A percentile compares a stretch with the other conserved stretches of the same genome.
Evolutionary conservation across 2,113 vertebrate species (phyloP).

Genomic region (Asarcornis scutulata): DNA sequence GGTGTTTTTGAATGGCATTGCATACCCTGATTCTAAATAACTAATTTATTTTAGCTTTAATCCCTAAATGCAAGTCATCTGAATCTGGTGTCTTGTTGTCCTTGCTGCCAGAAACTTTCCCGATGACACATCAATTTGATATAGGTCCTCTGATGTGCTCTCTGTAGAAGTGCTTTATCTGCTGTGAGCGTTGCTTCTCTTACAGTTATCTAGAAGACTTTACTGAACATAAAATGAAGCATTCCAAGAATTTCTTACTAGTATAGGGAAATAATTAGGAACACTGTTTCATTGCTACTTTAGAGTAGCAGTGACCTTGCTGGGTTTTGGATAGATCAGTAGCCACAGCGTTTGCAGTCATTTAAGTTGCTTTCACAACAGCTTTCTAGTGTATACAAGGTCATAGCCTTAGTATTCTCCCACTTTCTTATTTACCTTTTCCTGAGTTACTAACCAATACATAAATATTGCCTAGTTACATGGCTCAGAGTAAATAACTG

Average conservation of each 20-base stretch:
- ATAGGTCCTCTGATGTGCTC: too few relatives aligned
- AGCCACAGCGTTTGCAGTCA: neutral
- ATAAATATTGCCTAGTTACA: neutral
- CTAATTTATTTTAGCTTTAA: neutral
- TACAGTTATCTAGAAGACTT: neutral
- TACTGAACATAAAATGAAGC: neutral
- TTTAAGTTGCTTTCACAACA: neutral
- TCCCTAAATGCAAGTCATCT: neutral
- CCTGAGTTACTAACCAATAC: neutral
- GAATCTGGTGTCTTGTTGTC: neutral
- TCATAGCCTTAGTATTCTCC: neutral
- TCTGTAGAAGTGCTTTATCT: neutral
- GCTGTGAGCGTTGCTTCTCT: neutral
- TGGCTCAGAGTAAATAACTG: fast-evolving
- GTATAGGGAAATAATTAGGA: neutral
- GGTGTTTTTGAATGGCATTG: neutral
- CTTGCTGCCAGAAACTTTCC: neutral
- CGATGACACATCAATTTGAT: neutral
- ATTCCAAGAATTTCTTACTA: neutral
- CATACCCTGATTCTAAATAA: neutral
- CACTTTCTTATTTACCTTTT: neutral
- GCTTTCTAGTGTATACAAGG: neutral
- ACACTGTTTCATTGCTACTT: neutral
- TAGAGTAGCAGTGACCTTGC: neutral
- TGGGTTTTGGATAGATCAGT: neutral